These are phyloP conservation scores for Aix galericulata DNA, from an alignment of 2,113 vertebrate species.

Conservation along the genomic window DNA sequence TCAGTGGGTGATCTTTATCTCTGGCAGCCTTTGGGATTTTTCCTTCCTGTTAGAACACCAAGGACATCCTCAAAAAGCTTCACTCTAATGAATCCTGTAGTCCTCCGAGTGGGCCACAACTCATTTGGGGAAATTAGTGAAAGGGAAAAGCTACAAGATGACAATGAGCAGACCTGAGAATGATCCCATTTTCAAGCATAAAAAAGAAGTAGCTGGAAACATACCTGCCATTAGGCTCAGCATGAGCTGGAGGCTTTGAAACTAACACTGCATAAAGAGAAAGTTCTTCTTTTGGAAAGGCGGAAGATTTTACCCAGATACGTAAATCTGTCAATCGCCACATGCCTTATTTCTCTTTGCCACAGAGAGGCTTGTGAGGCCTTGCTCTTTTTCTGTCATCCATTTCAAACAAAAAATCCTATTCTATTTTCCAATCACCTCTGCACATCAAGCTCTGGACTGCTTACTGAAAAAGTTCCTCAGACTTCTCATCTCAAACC, in stretches of 20 bases:
- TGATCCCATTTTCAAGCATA: slow-evolving; percentile 58
- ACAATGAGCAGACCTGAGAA: slow-evolving; percentile 59
- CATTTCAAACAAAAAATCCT: slow-evolving; percentile 24
- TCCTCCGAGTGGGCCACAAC: slow-evolving; percentile 46
- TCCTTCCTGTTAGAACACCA: slow-evolving; percentile 51
- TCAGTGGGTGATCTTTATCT: slow-evolving; percentile 69
- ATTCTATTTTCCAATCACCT: slow-evolving; percentile 2
- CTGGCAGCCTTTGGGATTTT: slow-evolving; percentile 58
- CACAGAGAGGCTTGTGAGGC: not conserved
- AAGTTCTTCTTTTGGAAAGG: slow-evolving; percentile 61
- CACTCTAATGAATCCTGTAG: slow-evolving; percentile 59
- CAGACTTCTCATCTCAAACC: not conserved
- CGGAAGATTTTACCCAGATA: slow-evolving; percentile 44
- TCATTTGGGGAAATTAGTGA: slow-evolving; percentile 61
- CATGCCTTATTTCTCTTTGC: slow-evolving; percentile 52
- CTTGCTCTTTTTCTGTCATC: not conserved
- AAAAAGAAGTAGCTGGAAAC: slow-evolving; percentile 64
- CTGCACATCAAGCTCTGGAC: not conserved
- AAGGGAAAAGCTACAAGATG: slow-evolving; percentile 56
- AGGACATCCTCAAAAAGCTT: slow-evolving; percentile 50
- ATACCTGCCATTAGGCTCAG: slow-evolving; percentile 53
- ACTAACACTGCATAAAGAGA: slow-evolving; percentile 42
- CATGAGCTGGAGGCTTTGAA: slow-evolving; percentile 57
- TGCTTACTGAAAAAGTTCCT: slow-evolving; percentile 5
- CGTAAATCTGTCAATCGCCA: slow-evolving; percentile 41